Evolutionary conservation across 2,888 invertebrate species (phyloP), one percentile per base, ranked within the genome.

Genomic region (Malthinus flaveolus): DNA sequence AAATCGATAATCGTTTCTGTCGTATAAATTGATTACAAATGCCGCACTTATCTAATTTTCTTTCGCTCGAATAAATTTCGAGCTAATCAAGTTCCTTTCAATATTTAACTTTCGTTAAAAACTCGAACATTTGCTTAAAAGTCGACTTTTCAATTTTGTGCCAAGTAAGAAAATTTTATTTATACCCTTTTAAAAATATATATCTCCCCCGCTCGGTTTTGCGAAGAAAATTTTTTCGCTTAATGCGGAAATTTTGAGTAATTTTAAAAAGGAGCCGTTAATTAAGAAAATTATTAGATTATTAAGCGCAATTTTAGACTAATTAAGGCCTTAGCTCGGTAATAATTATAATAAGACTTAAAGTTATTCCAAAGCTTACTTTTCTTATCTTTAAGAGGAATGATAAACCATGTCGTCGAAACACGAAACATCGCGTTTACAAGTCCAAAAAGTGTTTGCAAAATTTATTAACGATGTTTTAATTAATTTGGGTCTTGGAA

Each of bases 81-180:
- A 58, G 62, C 66, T 66, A 66, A 66, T 66, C 66, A 65, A 65
- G 62, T 65, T 65, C 48, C 66, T 61, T 63, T 64, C 66, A 66
- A 66, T 66, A 66, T 66, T 66, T 66, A 62, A 65, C 65, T 65
- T 65, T 62, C 64, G 59, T 65, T 65, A 65, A 63, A 23, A 64
- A 62, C 58, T 59, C 59, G 59, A 55, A 59, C 59, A 59, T 59
- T 59, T 59, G 56, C 42, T 45, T 23, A 23, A 23, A 35, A 59
- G 51, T 44, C 36, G 51, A 55, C 59, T 54, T 54, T 31, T 33
- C 49, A 58, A 58, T 23, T 52, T 48, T 53, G 32, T 58, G 49
- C 59, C 53, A 54, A 59, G 49, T 50, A 59, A 59, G 54, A 59
- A 59, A 23, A 51, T 59, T 59, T 56, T 59, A 59, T 56, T 59